A percentile compares a stretch with the other conserved stretches of the same genome.
phyloP scores from a whole-genome alignment of 2,797 vertebrate genomes.

The Loriculus beryllinus region DNA sequence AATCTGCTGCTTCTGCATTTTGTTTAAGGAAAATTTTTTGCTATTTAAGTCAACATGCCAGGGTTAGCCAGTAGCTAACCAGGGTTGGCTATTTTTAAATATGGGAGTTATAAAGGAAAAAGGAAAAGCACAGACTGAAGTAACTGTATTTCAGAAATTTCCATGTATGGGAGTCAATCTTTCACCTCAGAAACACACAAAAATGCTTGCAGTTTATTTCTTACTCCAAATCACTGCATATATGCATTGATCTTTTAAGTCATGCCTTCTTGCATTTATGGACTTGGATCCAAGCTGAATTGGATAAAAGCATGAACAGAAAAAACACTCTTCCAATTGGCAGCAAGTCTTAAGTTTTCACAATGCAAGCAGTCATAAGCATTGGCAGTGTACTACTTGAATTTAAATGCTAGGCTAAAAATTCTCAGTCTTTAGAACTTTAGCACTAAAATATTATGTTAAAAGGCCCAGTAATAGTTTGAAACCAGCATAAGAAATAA shows the following conservation, averaged over 20 bases:
- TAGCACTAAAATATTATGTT: not conserved
- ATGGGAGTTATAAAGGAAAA: not conserved
- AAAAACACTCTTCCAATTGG: not conserved
- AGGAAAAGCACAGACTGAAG: not conserved
- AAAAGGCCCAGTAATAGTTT: not conserved
- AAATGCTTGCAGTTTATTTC: not conserved
- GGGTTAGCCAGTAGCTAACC: not conserved
- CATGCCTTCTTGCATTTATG: not conserved
- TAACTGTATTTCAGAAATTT: not conserved
- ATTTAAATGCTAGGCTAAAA: not conserved
- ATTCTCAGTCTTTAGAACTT: not conserved
- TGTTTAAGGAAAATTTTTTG: not conserved
- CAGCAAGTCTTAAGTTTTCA: not conserved
- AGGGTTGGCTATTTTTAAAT: constrained; percentile 37
- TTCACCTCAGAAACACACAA: not conserved
- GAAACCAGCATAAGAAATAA: not conserved
- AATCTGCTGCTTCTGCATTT: not conserved
- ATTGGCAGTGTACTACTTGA: not conserved
- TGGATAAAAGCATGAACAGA: not conserved
- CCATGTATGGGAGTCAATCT: not conserved
- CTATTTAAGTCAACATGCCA: not conserved
- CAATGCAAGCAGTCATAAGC: not conserved
- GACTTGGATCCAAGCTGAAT: not conserved
- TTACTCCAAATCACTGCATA: not conserved
- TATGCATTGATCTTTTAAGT: not conserved